Base-by-base conservation (phyloP, 2,797 vertebrate species). In the Gallirallus australis region DNA sequence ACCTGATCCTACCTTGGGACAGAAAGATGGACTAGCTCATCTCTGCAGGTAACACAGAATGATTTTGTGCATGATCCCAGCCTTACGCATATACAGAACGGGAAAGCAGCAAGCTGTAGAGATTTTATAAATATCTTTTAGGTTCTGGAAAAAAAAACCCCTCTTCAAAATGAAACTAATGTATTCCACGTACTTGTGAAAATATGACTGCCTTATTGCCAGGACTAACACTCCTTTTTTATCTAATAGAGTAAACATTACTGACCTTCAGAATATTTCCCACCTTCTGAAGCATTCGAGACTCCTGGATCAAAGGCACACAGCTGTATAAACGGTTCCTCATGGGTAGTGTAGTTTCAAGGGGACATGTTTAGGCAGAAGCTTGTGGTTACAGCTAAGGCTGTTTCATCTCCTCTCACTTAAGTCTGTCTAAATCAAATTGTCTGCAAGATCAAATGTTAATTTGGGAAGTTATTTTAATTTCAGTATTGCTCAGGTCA, bases 161-260 rank as follows among this genome's bases (percentile, higher is more conserved):
- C 0, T 54, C 66, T 39, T 68, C 3, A 47, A 69, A 82, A 57
- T 12, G 0, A 48, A 37, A 31, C 10, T 20, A 2, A 30, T 76
- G 59, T 82, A 40, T 54, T 47, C 37, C 27, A 28, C 6, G 24
- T 24, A 72, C 42, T 94, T 69, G 39, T 63, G 64, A 91, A 89
- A 93, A 82, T 48, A 37, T 13, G 39, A 33, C 64, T 90, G 27
- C 3, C 59, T 87, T 47, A 5, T 12, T 85, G 82, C 63, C 63
- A 82, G 93, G 37, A 85, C 59, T 79, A 93, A 31, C 48, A 12
- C 71, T 73, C 75, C 3, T 37, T 87, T 93, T 95, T 82, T 80
- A 77, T 73, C 60, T 52, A 63, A 5, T 0, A 31, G 40, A 48
- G 37, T 61, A 82, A 93, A 52, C 82, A 66, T 7, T 48, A n/a